Base-by-base conservation (phyloP, 2,113 vertebrate genomes). In the Xyliphius kryptos region DNA sequence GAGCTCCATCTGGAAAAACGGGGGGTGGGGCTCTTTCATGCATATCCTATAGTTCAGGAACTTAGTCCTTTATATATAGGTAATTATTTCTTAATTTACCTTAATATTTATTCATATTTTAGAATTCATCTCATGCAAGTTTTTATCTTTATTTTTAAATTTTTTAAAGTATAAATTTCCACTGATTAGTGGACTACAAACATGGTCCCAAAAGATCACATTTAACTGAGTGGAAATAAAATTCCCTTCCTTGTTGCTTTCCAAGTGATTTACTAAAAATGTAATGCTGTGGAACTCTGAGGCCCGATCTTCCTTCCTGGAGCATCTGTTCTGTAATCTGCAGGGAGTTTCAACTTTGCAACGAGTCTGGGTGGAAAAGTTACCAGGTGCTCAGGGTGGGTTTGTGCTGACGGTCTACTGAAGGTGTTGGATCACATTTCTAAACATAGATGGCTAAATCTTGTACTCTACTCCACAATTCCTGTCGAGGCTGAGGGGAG, bases 371-470 rank as follows among this genome's bases (percentile, higher is more conserved):
- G 26, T 1, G 1, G 47, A 26, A 36, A 51, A 51, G 15, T 21
- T 32, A 55, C 21, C 46, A 51, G 46, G 13, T 26, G 40, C 37
- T 16, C 37, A 52, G 47, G 50, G 58, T 67, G 44, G 22, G 48
- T 48, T 32, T 52, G 44, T 52, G 44, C 36, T 9, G 6, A 9
- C 47, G 19, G 5, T 6, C 41, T 52, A 12, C 59, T 32, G 56
- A 59, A 38, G 47, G 19, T 26, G 64, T 49, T 32, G 56, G 64
- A 59, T 67, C 47, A 32, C 48, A 49, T 67, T 58, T 58, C 55
- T 51, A 66, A 58, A 66, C 58, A n/a, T 57, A 47, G 64, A 44
- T 15, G 15, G 38, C 47, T 50, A 22, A 59, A 21, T 44, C 46
- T 50, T 46, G 14, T 46, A n/a, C 40, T 41, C 43, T 46, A n/a